phyloP scores from a whole-genome alignment of 2,797 vertebrate species.

The Nasua narica region DNA sequence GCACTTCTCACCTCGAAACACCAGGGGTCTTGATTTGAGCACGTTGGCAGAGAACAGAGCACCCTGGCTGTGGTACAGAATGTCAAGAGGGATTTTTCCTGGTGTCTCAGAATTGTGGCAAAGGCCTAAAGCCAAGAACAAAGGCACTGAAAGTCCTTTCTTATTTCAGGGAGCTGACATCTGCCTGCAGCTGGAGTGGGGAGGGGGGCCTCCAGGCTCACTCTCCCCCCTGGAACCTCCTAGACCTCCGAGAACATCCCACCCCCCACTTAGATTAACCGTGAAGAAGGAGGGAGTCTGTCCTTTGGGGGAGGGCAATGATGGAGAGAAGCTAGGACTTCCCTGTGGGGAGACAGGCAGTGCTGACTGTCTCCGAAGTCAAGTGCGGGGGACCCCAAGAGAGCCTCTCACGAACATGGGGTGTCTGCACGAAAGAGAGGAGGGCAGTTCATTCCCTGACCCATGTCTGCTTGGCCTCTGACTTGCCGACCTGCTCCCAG shows the following conservation, averaged over 20 bases:
- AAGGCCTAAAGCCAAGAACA: neutral
- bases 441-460: neutral
- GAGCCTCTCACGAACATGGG: too few species aligned
- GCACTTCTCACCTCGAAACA: neutral
- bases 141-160: neutral
- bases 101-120: neutral
- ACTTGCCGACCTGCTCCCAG: too few species aligned
- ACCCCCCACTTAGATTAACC: neutral
- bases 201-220: neutral
- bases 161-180: neutral
- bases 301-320: rapidly evolving
- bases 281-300: neutral
- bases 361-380: neutral
- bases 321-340: neutral
- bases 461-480: neutral
- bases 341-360: neutral
- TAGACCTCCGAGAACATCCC: neutral
- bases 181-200: neutral
- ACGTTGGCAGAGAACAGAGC: neutral
- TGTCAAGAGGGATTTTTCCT: neutral
- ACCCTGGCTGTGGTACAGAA: neutral
- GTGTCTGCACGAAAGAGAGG: neutral
- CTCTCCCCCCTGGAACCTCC: neutral
- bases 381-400: neutral
- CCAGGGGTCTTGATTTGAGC: neutral